These are phyloP conservation scores for Pedionomus torquatus DNA, from an alignment of 2,113 vertebrate genomes.

Conservation along the genomic window DNA sequence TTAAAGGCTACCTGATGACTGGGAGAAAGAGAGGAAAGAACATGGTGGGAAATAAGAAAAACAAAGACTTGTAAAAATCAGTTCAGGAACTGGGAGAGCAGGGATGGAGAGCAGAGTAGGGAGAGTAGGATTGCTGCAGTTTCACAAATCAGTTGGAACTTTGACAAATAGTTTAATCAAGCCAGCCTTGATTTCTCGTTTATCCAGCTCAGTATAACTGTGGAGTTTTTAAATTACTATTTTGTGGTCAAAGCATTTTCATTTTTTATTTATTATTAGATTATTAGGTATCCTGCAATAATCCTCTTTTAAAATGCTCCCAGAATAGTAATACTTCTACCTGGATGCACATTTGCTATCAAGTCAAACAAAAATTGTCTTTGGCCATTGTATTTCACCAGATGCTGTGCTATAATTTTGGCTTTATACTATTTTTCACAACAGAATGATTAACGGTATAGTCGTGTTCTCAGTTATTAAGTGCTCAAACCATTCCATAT, in stretches of 20 bases:
- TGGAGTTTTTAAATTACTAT: neutral
- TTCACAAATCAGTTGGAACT: neutral
- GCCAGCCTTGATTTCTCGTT: neutral
- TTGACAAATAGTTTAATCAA: neutral
- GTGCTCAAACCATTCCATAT: neutral
- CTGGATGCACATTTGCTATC: neutral
- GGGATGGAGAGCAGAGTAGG: neutral
- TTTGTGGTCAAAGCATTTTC: neutral
- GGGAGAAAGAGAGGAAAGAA: neutral
- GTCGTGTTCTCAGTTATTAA: neutral
- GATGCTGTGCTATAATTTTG: neutral
- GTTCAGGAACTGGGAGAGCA: neutral
- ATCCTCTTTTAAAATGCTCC: neutral
- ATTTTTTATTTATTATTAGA: neutral
- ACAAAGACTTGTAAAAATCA: fast-evolving
- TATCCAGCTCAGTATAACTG: neutral
- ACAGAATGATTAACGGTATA: neutral
- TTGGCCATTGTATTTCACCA: neutral
- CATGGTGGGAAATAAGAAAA: neutral
- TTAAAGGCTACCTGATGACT: neutral
- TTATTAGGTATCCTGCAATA: neutral
- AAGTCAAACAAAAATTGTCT: neutral
- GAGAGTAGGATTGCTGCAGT: neutral
- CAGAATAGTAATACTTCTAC: neutral
- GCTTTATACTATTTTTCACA: neutral